phyloP scores from a whole-genome alignment of 1,140 invertebrate species.

The Ceratosolen fusciceps region DNA sequence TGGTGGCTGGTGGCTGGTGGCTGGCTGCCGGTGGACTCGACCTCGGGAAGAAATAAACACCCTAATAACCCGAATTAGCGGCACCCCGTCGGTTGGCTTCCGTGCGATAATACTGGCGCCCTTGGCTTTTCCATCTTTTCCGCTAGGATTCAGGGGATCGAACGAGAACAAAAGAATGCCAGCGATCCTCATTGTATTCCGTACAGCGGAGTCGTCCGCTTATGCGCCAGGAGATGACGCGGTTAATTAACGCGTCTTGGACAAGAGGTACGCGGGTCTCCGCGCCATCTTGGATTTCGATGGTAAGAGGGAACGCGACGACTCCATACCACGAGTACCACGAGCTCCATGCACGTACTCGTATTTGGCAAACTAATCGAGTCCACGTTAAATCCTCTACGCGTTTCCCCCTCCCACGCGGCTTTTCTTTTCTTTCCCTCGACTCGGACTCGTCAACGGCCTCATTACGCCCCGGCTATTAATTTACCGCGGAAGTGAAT shows the following conservation, averaged over 20 bases:
- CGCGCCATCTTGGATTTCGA: not conserved
- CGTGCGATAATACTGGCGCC: constrained; percentile 1
- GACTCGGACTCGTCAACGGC: constrained; percentile 54
- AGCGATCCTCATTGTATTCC: constrained; percentile 20
- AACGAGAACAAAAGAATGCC: constrained; percentile 18
- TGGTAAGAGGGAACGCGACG: no score
- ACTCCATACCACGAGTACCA: no score
- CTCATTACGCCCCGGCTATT: constrained; percentile 53
- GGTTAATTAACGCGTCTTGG: constrained; percentile 47
- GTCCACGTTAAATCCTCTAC: no score
- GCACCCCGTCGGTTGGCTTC: constrained; percentile 1
- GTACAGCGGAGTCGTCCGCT: no score
- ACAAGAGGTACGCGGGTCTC: not conserved
- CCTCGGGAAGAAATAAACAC: constrained; percentile 2
- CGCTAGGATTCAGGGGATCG: not conserved
- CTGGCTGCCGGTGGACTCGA: not conserved
- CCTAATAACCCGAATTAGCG: constrained; percentile 7
- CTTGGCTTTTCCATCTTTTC: constrained; percentile 23
- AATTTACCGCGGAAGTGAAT: constrained; percentile 55
- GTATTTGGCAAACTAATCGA: no score
- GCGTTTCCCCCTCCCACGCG: no score
- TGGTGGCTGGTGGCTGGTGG: not conserved
- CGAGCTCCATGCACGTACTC: no score
- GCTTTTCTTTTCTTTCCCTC: constrained; percentile 49
- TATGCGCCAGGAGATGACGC: not conserved